Evolutionary conservation across 2,113 vertebrate genomes (phyloP), one percentile per base, ranked within the genome.

Genomic region (Mormyrus iriodes): DNA sequence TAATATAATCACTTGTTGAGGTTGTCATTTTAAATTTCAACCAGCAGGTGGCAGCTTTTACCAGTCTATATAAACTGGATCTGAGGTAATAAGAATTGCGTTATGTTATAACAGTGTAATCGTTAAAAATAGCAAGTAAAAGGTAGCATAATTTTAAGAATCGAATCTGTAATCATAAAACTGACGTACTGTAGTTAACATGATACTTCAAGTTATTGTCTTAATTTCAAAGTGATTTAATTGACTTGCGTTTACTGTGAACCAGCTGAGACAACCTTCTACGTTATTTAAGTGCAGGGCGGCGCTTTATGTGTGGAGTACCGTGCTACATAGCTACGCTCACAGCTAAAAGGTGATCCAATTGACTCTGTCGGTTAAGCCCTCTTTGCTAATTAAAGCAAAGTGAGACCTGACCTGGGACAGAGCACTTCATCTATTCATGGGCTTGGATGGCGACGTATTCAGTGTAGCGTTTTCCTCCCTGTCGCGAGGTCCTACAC

Each of bases 401-500:
- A 87, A 87, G 86, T 6, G 19, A 87, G 65, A 87, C 27, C 86
- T 21, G 86, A 24, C 42, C 10, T 19, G 52, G 55, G 19, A 58
- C 9, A 19, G 9, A 55, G 35, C 53, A 35, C 55, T 44, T 87
- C 55, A 42, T 9, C 35, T 87, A 65, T 58, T 65, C 86, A 44
- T 87, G 53, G 15, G 53, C 53, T 24, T 39, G 39, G 35, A 19
- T n/a, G 7, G 35, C 17, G 19, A n/a, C 10, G 3, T 46, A 55
- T 65, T 87, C 24, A 53, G 10, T 7, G 49, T 19, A 2, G 35
- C 35, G 17, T 73, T 73, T 83, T 39, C 51, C 88, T 85, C 95
- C 94, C 94, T 95, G 95, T 94, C 95, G 95, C 95, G 95, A 51
- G 88, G 87, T 95, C 95, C 95, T 95, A 94, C 93, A 96, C 95